Evolutionary conservation across 1,140 invertebrate genomes (phyloP).

Genomic region (Euura saliciscinereae): DNA sequence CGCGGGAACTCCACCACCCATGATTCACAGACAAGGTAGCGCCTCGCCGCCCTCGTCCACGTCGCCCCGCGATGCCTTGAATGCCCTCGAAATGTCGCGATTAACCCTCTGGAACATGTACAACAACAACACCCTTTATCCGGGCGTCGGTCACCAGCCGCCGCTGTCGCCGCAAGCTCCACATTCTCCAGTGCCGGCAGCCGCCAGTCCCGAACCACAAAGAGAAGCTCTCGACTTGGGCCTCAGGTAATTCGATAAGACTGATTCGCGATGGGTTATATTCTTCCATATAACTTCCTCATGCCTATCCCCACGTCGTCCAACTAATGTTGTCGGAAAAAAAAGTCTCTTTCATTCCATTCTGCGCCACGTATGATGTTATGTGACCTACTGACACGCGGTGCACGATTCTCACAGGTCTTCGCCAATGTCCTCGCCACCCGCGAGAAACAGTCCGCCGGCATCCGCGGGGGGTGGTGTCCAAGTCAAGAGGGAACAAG

Average conservation of each 20-base stretch:
- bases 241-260: slow-evolving; percentile 43
- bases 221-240: slow-evolving; percentile 69
- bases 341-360: too few relatives aligned
- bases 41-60: slow-evolving; percentile 64
- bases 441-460: slow-evolving; percentile 40
- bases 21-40: slow-evolving; percentile 59
- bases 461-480: slow-evolving; percentile 37
- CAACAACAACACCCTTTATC: slow-evolving; percentile 64
- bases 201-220: slow-evolving; percentile 59
- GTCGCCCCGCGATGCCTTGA: slow-evolving; percentile 65
- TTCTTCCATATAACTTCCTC: too few relatives aligned
- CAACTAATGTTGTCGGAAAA: too few relatives aligned
- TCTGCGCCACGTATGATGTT: too few relatives aligned
- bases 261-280: too few relatives aligned
- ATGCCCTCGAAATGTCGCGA: slow-evolving; percentile 74
- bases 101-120: slow-evolving; percentile 84
- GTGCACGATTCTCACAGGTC: slow-evolving; percentile 32
- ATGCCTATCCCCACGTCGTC: too few relatives aligned
- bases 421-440: slow-evolving; percentile 46
- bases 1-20: slow-evolving; percentile 53
- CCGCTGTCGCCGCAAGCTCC: slow-evolving; percentile 42
- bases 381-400: too few relatives aligned
- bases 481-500: slow-evolving; percentile 68
- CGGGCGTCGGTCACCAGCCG: slow-evolving; percentile 39
- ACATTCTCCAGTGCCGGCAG: slow-evolving; percentile 45